Conservation (phyloP, 2,113 vertebrate genomes). For the Pteronura brasiliensis region DNA sequence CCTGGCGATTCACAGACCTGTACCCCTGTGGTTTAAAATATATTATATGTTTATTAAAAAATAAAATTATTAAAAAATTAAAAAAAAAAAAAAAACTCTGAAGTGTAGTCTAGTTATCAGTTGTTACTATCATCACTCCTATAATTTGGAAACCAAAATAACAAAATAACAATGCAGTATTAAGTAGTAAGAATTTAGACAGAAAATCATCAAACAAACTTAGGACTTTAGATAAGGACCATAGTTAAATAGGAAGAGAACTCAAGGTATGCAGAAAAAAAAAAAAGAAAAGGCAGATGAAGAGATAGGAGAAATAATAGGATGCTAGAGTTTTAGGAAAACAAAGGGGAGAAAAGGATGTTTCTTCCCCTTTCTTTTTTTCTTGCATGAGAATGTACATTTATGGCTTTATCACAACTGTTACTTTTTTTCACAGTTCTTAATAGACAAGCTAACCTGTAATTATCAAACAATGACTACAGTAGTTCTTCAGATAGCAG, state of each 20-base stretch:
- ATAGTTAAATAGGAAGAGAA: background rate
- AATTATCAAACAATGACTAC: constrained; percentile 53
- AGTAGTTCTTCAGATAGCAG: background rate
- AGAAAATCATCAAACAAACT: background rate
- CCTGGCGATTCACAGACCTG: too few relatives aligned
- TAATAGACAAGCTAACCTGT: constrained; percentile 53
- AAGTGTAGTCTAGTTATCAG: background rate
- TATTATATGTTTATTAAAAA: too few relatives aligned
- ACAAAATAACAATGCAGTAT: background rate
- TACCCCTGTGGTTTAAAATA: too few relatives aligned
- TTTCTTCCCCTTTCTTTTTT: background rate
- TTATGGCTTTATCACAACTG: background rate
- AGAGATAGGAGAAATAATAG: background rate
- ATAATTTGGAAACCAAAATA: background rate
- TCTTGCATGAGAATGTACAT: background rate
- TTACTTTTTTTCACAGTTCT: constrained; percentile 45
- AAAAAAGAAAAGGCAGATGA: background rate
- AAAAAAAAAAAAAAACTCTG: too few relatives aligned
- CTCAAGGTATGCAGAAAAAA: background rate
- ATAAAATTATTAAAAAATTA: too few relatives aligned
- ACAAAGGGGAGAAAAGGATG: background rate
- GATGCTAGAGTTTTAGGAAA: background rate
- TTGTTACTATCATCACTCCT: background rate
- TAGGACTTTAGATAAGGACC: background rate
- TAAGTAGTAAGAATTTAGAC: background rate